Evolutionary conservation across 2,888 invertebrate species (phyloP).

Genomic region (Psylliodes chrysocephalus): DNA sequence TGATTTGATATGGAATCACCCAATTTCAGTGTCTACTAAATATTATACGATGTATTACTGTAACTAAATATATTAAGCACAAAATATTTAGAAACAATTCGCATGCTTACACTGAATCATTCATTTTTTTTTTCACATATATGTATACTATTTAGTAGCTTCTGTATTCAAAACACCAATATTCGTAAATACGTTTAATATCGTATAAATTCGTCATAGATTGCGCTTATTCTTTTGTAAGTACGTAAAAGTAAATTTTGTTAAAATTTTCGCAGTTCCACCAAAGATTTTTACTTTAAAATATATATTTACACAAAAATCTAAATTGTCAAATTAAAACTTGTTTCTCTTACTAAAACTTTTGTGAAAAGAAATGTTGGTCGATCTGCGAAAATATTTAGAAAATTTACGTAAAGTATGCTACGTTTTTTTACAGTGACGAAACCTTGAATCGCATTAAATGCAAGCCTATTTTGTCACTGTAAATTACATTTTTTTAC

Average conservation of each 20-base stretch:
- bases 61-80: background rate
- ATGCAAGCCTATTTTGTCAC: constrained; percentile 38
- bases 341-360: constrained; percentile 1
- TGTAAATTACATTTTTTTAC: constrained; percentile 34
- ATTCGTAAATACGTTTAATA: background rate
- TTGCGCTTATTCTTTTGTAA: constrained; percentile 47
- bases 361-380: background rate
- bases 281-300: background rate
- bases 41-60: background rate
- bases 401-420: constrained; percentile 35
- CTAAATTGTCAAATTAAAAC: no score
- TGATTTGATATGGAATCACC: no score
- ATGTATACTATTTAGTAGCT: constrained; percentile 8
- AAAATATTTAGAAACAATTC: background rate
- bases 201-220: no score
- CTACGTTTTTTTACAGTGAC: constrained; percentile 50
- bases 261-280: constrained; percentile 9
- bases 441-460: constrained; percentile 41
- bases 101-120: background rate
- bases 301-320: background rate
- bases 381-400: constrained; percentile 15
- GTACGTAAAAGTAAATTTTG: constrained; percentile 46
- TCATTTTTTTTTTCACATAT: no score
- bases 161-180: background rate
- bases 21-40: background rate